Evolutionary conservation across 1,140 invertebrate species (phyloP).

Genomic region (Coelopa frigida): DNA sequence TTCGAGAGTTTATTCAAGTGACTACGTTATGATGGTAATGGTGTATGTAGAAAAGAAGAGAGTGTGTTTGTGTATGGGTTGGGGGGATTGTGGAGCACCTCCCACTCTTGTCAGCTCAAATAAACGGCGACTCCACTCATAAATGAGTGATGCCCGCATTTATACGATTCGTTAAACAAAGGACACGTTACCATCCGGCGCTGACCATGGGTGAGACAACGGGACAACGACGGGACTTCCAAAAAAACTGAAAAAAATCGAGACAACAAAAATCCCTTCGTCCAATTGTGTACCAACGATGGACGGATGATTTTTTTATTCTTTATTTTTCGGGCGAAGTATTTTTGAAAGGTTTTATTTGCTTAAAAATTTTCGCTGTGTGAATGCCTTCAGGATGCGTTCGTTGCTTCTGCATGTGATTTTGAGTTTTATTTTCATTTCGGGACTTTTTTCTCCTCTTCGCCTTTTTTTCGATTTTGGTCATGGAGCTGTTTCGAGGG

Average conservation of each 20-base stretch:
- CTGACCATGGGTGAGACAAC: slow-evolving; percentile 15
- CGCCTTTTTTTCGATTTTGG: background rate
- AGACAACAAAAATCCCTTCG: background rate
- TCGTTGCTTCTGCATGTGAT: background rate
- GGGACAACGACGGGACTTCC: too few relatives aligned
- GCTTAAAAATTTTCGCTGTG: slow-evolving; percentile 12
- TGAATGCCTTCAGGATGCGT: slow-evolving; percentile 11
- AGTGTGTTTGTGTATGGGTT: too few relatives aligned
- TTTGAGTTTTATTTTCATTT: background rate
- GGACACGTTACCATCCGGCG: slow-evolving; percentile 40
- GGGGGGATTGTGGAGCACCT: too few relatives aligned
- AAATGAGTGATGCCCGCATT: slow-evolving; percentile 34
- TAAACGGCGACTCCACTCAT: too few relatives aligned
- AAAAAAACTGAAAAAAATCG: slow-evolving; percentile 15
- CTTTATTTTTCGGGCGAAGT: too few relatives aligned
- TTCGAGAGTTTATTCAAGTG: too few relatives aligned
- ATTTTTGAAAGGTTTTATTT: slow-evolving; percentile 15
- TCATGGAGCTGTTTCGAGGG: slow-evolving; percentile 3
- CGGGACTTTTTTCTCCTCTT: background rate
- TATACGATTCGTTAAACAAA: slow-evolving; percentile 46
- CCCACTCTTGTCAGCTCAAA: too few relatives aligned
- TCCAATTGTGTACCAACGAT: slow-evolving; percentile 7
- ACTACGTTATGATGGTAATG: too few relatives aligned
- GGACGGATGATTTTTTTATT: too few relatives aligned
- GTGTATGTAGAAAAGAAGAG: too few relatives aligned